A percentile compares a stretch with the other conserved stretches of the same genome.
phyloP scores from a whole-genome alignment of 2,888 invertebrate genomes.

The Congeria kusceri region DNA sequence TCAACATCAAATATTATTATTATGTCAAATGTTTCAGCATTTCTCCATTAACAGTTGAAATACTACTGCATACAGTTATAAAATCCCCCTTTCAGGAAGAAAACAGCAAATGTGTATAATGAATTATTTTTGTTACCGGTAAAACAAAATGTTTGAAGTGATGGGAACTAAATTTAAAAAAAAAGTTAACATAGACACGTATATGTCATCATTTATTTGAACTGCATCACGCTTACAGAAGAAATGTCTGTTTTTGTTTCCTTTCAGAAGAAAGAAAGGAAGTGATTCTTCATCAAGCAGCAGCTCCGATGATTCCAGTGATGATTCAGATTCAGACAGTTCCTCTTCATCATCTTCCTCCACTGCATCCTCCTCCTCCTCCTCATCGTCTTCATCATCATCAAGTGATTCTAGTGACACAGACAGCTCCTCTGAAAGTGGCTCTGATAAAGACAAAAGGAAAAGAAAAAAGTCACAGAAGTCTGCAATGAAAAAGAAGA shows the following conservation, averaged over 20 bases:
- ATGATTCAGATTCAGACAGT: constrained; percentile 23
- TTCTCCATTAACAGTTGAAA: too few relatives aligned
- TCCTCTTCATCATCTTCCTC: constrained; percentile 35
- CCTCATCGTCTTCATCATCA: constrained; percentile 39
- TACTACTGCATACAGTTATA: too few relatives aligned
- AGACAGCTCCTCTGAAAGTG: constrained; percentile 37
- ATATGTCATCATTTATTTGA: too few relatives aligned
- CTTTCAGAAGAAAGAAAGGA: constrained; percentile 28
- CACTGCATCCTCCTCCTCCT: constrained; percentile 46
- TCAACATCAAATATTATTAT: neutral
- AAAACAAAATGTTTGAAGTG: too few relatives aligned
- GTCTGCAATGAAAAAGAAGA: constrained; percentile 17
- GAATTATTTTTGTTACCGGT: too few relatives aligned
- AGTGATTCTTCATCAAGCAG: constrained; percentile 29
- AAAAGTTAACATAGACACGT: too few relatives aligned
- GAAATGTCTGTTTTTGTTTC: neutral
- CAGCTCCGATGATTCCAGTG: constrained; percentile 32
- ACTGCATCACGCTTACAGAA: too few relatives aligned
- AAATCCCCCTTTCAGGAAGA: too few relatives aligned
- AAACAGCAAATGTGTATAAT: too few relatives aligned
- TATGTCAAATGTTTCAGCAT: neutral
- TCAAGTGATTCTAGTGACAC: constrained; percentile 31
- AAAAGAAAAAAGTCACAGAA: constrained; percentile 26
- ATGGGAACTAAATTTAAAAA: too few relatives aligned
- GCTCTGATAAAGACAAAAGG: constrained; percentile 25